Base-by-base conservation (phyloP, 2,888 invertebrate species). In the Hemaris fuciformis region DNA sequence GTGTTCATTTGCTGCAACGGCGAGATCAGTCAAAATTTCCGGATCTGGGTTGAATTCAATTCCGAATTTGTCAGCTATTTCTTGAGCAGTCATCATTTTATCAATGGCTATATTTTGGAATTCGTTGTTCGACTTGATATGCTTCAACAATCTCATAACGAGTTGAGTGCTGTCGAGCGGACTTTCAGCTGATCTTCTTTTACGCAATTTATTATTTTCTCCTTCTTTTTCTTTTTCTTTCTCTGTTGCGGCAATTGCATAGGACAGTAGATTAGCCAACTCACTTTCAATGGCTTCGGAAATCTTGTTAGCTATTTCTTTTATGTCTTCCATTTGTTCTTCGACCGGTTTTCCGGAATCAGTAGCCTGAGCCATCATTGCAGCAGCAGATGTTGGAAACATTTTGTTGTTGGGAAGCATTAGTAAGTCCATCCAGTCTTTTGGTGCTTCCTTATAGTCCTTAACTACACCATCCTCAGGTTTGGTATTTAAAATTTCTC, bases 61-160 rank as follows among this genome's bases (percentile, higher is more conserved):
- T 45, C 89, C 88, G 65, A 81, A 91, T 77, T 91, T 91, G 42
- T 90, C 88, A 34, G 92, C 91, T 1, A 91, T 91, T 73, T 92
- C 88, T 75, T 91, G 90, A 48, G 91, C 91, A 1, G 84, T 79
- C 91, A 92, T 91, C 89, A 92, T 89, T 70, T 92, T 91, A 13
- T 91, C 92, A 15, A 92, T 91, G 1, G 91, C 91, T n/a, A 90
- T 84, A 63, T 91, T 91, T 61, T 92, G 92, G 63, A 85, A 86
- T 69, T 92, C 91, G 58, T 91, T 92, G 64, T 84, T 89, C 0
- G 80, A 79, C 66, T 91, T 91, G 1, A 92, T 91, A 63, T 92
- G 91, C 61, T 86, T 87, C 1, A 92, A 70, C 22, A 92, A 65
- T 70, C 87, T 81, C 77, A 84, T 85, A 0, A 92, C 82, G 10